Base-by-base conservation (phyloP, 2,113 vertebrate genomes). In the Rhea americana region DNA sequence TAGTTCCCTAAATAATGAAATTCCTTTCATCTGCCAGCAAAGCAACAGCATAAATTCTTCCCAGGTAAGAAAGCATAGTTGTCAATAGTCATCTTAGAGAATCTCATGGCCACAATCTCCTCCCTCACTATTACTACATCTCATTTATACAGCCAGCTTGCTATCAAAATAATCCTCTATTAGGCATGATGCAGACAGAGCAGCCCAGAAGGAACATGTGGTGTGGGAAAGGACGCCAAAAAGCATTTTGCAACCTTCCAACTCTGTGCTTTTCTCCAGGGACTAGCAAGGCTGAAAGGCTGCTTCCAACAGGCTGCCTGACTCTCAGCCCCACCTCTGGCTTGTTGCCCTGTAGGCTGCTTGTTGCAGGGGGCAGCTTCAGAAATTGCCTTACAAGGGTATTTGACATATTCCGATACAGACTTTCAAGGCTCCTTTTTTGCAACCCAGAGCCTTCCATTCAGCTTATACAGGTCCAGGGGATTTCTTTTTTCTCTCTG, bases 311-410 rank as follows among this genome's bases (percentile, higher is more conserved):
- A 37, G 8, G 37, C 1, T 1, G 35, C 61, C 58, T 21, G 70
- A 11, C 13, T 67, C 35, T 53, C 75, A 82, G 2, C 1, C 4
- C 7, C 20, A 47, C 3, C 9, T 79, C 82, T 26, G n/a, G 3
- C 20, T 77, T 11, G 73, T 22, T 45, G 43, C 43, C 10, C 19
- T 8, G 43, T n/a, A 71, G 37, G 75, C 2, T 63, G 32, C 15
- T 21, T 66, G 13, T 43, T 18, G 8, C n/a, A n/a, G 4, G 2
- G 3, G 55, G 5, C 11, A 5, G 0, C 1, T 25, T 55, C 25
- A 19, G 35, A 62, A 86, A 55, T 2, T 18, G 45, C 39, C 24
- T 67, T 50, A 63, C 20, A 39, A 66, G 4, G 9, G 37, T 13
- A 55, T 71, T 2, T 71, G 32, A 35, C 37, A 62, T 72, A 18